Conservation (phyloP, 2,797 vertebrate species). For the Etheostoma perlongum region DNA sequence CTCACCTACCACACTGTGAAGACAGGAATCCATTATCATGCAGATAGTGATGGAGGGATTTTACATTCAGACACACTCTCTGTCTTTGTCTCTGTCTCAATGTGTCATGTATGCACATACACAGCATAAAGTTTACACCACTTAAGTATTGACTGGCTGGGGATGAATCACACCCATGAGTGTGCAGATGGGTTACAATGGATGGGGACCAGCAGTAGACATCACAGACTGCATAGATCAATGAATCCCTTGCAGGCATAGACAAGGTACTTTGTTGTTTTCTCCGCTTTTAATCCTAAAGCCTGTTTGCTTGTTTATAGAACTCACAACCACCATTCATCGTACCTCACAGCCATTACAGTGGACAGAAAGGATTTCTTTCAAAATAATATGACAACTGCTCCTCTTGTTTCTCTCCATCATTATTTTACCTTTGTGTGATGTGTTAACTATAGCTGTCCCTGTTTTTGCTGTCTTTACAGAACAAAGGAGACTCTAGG, state of each 20-base stretch:
- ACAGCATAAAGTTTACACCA: constrained; percentile 47
- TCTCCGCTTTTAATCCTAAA: constrained; percentile 47
- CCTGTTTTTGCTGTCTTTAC: constrained; percentile 45
- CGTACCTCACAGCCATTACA: constrained; percentile 53
- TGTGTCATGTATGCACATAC: constrained; percentile 19
- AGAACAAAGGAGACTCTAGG: constrained; percentile 20
- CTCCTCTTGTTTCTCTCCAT: constrained; percentile 45
- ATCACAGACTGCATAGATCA: constrained; percentile 55
- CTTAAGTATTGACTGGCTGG: constrained; percentile 39
- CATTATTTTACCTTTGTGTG: constrained; percentile 39
- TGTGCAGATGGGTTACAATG: constrained; percentile 51
- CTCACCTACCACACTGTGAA: neutral
- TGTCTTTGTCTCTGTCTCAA: neutral
- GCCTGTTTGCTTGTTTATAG: constrained; percentile 41
- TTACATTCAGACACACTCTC: constrained; percentile 2
- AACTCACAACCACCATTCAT: constrained; percentile 56
- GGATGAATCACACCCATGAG: constrained; percentile 51
- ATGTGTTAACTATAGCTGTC: constrained; percentile 40
- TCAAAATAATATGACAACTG: constrained; percentile 54
- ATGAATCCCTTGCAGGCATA: constrained; percentile 52
- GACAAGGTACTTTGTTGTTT: constrained; percentile 31
- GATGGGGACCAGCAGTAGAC: constrained; percentile 34
- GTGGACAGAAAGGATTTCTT: constrained; percentile 40
- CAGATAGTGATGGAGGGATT: constrained; percentile 4
- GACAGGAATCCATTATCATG: constrained; percentile 39